Base-by-base conservation (phyloP, 2,888 invertebrate genomes). In the Dicranocentrus wangi region DNA sequence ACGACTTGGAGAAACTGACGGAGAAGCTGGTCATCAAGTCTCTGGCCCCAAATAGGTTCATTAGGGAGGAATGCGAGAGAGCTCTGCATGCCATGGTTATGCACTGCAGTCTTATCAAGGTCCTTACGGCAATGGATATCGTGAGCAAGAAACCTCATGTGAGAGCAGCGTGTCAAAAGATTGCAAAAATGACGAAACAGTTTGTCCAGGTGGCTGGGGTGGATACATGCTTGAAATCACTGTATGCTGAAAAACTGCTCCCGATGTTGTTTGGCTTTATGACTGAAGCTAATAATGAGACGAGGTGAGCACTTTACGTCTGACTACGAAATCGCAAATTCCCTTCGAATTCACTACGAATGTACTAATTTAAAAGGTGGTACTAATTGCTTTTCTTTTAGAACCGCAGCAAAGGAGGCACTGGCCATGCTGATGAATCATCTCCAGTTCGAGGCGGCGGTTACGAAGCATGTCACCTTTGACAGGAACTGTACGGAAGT, bases 181-280 rank as follows among this genome's bases (percentile, higher is more conserved):
- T 75, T n/a, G 19, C 77, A 8, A 68, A 43, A 61, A 77, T 77
- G 68, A 60, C 77, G 0, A 19, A 28, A 32, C 77, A 69, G 47
- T 47, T 77, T 51, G 61, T 77, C n/a, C 5, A 61, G 13, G 43
- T 61, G 0, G 69, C 77, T 10, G 69, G 69, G 17, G 77, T 77
- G 1, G 77, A 77, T 19, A 27, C 51, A 0, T 77, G 77, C 17
- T 39, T 77, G 3, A 77, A 77, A 13, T 10, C 47, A 7, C 19
- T 39, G 10, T 77, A 61, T 25, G 77, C 77, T 7, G 77, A 77
- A 23, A 77, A 77, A 58, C 17, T 77, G 19, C 25, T 77, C 0
- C 77, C 77, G 8, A 77, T 77, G 77, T 47, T 77, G 25, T 77
- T 77, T 25, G 21, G 43, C 10, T 77, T 77, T n/a, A 77, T 77